Percentiles rank a stretch among this genome's conserved stretches.
phyloP scores from a whole-genome alignment of 2,113 vertebrate species.

The Anolis carolinensis region DNA sequence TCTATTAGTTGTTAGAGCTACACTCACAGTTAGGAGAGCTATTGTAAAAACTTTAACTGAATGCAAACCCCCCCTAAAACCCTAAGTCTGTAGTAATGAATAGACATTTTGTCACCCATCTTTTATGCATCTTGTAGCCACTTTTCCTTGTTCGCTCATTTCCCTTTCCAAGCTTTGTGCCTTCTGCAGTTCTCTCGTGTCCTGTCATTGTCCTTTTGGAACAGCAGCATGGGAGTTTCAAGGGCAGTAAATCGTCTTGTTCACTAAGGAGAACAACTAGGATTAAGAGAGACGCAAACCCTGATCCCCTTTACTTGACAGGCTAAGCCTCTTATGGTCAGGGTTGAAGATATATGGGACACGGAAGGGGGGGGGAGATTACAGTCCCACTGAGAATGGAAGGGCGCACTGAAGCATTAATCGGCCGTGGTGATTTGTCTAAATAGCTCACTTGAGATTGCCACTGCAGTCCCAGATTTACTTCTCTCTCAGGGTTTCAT shows the following conservation, averaged over 20 bases:
- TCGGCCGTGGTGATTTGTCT: not conserved
- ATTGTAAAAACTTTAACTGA: not conserved
- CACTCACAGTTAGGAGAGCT: not conserved
- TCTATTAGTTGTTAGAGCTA: not conserved
- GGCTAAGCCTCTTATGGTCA: slow-evolving; percentile 37
- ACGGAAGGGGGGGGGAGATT: slow-evolving; percentile 16
- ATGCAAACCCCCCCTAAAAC: not conserved
- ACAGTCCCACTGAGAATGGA: not conserved
- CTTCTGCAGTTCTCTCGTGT: fast-evolving
- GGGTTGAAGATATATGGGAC: slow-evolving; percentile 8
- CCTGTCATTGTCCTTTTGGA: fast-evolving
- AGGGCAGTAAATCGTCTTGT: not conserved
- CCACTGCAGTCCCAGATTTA: not conserved
- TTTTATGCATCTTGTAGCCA: not conserved
- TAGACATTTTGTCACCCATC: too few relatives aligned
- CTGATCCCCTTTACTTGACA: slow-evolving; percentile 30
- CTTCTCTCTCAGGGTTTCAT: not conserved
- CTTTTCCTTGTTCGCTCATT: not conserved
- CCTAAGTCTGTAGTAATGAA: too few relatives aligned
- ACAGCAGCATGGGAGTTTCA: fast-evolving
- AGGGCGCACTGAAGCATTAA: not conserved
- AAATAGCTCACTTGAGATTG: not conserved
- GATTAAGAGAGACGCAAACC: slow-evolving; percentile 36
- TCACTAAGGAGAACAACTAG: fast-evolving
- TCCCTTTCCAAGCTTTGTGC: fast-evolving